These are phyloP conservation scores for Papilio demoleus DNA, from an alignment of 2,888 invertebrate genomes.

Conservation along the genomic window DNA sequence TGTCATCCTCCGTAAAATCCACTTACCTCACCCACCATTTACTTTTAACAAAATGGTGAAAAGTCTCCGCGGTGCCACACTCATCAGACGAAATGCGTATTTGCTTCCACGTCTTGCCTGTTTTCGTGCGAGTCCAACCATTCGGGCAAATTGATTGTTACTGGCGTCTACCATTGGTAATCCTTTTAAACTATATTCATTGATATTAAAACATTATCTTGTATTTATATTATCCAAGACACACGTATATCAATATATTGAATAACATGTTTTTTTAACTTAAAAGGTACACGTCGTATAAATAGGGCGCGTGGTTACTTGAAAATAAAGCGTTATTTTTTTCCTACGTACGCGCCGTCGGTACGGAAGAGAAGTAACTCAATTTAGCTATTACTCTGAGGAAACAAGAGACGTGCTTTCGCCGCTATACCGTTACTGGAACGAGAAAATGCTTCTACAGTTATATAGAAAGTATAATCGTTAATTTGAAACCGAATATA, in stretches of 20 bases:
- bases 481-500: neutral
- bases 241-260: neutral
- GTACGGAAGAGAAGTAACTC: slow-evolving; percentile 31
- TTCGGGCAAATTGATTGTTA: no score
- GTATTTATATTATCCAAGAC: neutral
- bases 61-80: no score
- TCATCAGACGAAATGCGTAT: no score
- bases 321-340: slow-evolving; percentile 24
- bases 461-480: neutral
- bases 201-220: neutral
- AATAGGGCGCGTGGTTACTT: slow-evolving; percentile 7
- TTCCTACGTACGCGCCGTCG: slow-evolving; percentile 12
- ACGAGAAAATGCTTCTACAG: slow-evolving; percentile 21
- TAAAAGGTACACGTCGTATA: slow-evolving; percentile 20
- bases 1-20: no score
- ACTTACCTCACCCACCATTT: no score
- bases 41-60: no score
- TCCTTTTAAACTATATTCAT: no score
- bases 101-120: no score
- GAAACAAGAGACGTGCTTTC: slow-evolving; percentile 29
- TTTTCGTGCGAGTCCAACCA: no score
- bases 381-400: slow-evolving; percentile 37
- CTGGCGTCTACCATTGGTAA: no score
- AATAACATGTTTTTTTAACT: slow-evolving; percentile 21
- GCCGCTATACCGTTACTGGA: slow-evolving; percentile 9